Conservation (phyloP, 2,888 invertebrate genomes). For the Zaprionus bogoriensis region DNA sequence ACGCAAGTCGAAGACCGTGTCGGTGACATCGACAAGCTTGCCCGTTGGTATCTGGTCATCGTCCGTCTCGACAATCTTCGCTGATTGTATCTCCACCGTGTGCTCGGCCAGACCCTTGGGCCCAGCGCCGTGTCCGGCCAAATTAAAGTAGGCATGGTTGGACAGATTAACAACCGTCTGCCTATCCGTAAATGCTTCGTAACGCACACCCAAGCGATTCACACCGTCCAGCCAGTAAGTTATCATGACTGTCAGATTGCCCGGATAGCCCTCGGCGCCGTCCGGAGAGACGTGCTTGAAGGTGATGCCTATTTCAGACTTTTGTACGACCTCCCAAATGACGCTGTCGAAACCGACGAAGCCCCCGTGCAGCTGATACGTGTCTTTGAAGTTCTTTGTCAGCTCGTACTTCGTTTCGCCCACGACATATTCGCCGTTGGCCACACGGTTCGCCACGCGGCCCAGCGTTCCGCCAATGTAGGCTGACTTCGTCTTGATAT, state of each 20-base stretch:
- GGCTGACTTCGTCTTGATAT: conserved; percentile 84
- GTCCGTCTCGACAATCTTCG: conserved; percentile 89
- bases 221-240: conserved; percentile 88
- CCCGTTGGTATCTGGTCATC: conserved; percentile 89
- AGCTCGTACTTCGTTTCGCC: conserved; percentile 87
- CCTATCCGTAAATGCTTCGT: conserved; percentile 89
- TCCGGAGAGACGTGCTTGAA: conserved; percentile 90
- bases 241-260: conserved; percentile 88
- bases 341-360: conserved; percentile 91
- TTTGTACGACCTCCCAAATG: conserved; percentile 85
- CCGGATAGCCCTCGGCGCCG: conserved; percentile 95
- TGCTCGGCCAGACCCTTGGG: conserved; percentile 87
- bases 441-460: conserved; percentile 92
- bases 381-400: conserved; percentile 87
- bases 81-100: conserved; percentile 88
- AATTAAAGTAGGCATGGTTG: conserved; percentile 95
- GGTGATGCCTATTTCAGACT: conserved; percentile 84
- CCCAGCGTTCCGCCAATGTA: conserved; percentile 95
- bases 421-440: conserved; percentile 87
- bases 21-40: conserved; percentile 84
- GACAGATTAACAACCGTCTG: conserved; percentile 94
- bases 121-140: conserved; percentile 91
- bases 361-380: conserved; percentile 92
- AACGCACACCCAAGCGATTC: conserved; percentile 89
- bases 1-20: conserved; percentile 87